A percentile compares a stretch with the other conserved stretches of the same genome.
Conservation (phyloP, 2,797 vertebrate species). For the Esox masquinongy region DNA sequence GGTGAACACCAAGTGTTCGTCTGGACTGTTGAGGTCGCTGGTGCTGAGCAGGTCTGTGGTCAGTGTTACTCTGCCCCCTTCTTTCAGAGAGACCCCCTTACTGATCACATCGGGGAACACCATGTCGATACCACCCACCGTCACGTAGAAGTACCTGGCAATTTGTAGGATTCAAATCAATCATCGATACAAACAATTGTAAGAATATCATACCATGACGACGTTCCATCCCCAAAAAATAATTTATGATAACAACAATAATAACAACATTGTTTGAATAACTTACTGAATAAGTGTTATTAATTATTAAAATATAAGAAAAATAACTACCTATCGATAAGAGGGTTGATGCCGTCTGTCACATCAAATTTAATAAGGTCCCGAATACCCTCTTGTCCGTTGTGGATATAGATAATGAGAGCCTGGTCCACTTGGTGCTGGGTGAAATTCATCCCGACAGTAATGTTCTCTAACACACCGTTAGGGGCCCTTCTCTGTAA, state of each 20-base stretch:
- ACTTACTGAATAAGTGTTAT: not conserved
- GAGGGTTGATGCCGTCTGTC: conserved; percentile 91
- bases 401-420: conserved; percentile 85
- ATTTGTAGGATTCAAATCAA: not conserved
- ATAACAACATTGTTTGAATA: not conserved
- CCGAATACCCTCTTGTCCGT: conserved; percentile 87
- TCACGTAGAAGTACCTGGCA: conserved; percentile 96
- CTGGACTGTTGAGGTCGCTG: conserved; percentile 93
- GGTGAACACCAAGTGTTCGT: conserved; percentile 92
- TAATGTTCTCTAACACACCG: conserved; percentile 83
- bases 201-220: not conserved
- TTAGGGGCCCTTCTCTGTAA: conserved; percentile 77
- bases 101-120: conserved; percentile 93
- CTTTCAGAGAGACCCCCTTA: conserved; percentile 94
- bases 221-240: not conserved
- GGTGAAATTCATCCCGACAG: conserved; percentile 92
- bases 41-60: conserved; percentile 96
- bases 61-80: conserved; percentile 90
- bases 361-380: conserved; percentile 97
- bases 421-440: conserved; percentile 90
- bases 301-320: not conserved
- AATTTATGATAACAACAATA: not conserved
- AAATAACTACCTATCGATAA: conserved; percentile 92
- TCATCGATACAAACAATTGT: not conserved
- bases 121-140: conserved; percentile 87